Conservation (phyloP, 2,113 vertebrate species). For the Rynchops niger region DNA sequence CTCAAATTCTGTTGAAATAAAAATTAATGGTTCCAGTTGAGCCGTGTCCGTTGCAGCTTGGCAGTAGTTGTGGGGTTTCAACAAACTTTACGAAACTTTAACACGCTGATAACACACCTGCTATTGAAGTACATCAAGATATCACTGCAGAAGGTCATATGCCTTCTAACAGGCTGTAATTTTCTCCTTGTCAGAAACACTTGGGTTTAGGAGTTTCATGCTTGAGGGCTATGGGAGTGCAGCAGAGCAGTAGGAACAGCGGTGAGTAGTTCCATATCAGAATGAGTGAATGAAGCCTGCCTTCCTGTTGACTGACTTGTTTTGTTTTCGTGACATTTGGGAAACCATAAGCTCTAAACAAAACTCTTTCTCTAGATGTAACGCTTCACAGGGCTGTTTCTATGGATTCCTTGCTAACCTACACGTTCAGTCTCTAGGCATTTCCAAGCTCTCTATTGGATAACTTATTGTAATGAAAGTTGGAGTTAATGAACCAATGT, state of each 20-base stretch:
- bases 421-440: not conserved
- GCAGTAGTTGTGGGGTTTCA: not conserved
- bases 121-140: not conserved
- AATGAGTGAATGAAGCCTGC: not conserved
- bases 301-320: not conserved
- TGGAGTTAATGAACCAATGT: not conserved
- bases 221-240: not conserved
- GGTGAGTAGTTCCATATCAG: not conserved
- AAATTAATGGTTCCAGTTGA: not conserved
- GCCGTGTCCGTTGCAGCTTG: fast-evolving
- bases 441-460: not conserved
- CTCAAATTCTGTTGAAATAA: not conserved
- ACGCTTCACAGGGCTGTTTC: not conserved
- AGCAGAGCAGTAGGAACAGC: not conserved
- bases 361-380: not conserved
- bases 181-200: not conserved
- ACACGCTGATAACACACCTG: not conserved
- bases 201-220: not conserved
- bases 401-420: not conserved
- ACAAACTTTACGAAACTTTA: not conserved
- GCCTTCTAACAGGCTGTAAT: not conserved
- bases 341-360: not conserved
- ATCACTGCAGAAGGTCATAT: not conserved
- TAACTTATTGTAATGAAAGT: not conserved
- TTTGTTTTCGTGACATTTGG: not conserved